Conservation (phyloP, 2,888 invertebrate genomes). For the Kryphioiulus occultus region DNA sequence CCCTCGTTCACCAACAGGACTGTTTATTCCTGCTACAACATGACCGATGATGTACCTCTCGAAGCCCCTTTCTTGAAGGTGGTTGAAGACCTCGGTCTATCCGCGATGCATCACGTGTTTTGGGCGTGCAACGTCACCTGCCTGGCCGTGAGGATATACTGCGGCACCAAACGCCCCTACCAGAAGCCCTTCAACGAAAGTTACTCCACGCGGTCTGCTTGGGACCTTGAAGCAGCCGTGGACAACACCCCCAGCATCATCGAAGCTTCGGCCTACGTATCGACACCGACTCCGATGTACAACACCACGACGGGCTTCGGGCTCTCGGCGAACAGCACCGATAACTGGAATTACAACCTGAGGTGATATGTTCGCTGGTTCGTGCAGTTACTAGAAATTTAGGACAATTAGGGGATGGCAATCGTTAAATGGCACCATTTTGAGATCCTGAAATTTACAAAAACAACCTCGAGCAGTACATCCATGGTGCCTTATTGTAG, state of each 20-base stretch:
- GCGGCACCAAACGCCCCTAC: conserved; percentile 23
- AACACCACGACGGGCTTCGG: not conserved
- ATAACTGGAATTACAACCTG: not conserved
- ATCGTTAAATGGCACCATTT: no score
- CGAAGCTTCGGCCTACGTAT: not conserved
- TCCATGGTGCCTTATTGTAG: no score
- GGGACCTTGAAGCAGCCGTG: not conserved
- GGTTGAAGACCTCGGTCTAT: not conserved
- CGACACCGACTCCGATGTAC: not conserved
- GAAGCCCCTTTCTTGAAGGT: not conserved
- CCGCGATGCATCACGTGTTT: not conserved
- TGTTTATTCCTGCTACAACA: conserved; percentile 10
- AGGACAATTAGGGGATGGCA: no score
- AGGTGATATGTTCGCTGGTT: no score
- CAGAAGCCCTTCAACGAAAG: not conserved
- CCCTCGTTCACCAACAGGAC: not conserved
- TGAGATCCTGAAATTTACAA: no score
- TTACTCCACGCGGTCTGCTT: not conserved
- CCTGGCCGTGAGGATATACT: conserved; percentile 42
- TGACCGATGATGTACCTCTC: not conserved
- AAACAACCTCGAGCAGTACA: no score
- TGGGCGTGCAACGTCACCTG: conserved; percentile 32
- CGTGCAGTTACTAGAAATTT: no score
- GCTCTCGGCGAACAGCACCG: not conserved
- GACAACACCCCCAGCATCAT: not conserved